Base-by-base conservation (phyloP, 2,888 invertebrate species). In the Trypoxylon attenuatum region DNA sequence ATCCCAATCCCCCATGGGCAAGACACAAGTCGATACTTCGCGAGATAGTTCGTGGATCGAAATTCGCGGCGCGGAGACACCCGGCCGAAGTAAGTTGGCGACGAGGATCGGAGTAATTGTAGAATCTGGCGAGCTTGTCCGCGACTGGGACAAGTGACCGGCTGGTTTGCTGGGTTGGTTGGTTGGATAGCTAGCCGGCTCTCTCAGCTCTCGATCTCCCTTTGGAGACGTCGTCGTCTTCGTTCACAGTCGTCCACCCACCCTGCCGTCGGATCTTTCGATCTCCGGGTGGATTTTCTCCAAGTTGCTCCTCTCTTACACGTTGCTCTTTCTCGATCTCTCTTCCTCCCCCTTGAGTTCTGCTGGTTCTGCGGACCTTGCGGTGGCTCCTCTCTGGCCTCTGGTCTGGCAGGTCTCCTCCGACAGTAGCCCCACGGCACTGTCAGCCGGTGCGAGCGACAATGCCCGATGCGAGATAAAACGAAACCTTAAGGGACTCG, bases 391-490 rank as follows among this genome's bases (percentile, higher is more conserved):
- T 16, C 41, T 19, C 19, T 19, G 4, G 1, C 41, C 18, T 22
- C n/a, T 43, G 18, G 29, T 21, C 43, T 41, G 53, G 10, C 21
- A 16, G 27, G 27, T n/a, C 8, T n/a, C 16, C 42, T 23, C 59
- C 18, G 39, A 13, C 70, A 60, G 50, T 78, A 72, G 62, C 58
- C 68, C 74, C 65, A 63, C 70, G 71, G 76, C 76, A 77, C 83
- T 83, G 85, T 84, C 85, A 84, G 77, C 76, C 81, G 81, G 82
- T 71, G 84, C 86, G 83, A 86, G 83, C 84, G 84, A 86, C 85
- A 85, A 85, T 86, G 81, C 85, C 78, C 79, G 86, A 86, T 86
- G 80, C 78, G 76, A 86, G 86, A 86, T 86, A 86, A 76, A 83
- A 64, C 74, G 71, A 70, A 53, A 66, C 66, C 76, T 71, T 65